Base-by-base conservation (phyloP, 2,113 vertebrate species). In the Tyrannus savana region DNA sequence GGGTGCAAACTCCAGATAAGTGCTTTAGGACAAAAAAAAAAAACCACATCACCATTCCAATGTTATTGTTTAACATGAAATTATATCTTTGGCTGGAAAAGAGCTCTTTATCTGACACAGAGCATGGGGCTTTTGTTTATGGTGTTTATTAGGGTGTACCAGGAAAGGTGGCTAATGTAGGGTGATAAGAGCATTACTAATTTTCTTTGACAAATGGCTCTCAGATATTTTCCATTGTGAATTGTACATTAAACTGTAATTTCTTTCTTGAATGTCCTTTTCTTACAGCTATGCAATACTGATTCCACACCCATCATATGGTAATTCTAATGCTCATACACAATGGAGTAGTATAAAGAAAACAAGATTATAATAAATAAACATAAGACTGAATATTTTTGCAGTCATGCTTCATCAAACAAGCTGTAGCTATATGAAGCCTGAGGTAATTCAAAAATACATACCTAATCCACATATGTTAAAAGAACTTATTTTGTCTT, bases 311-410 rank as follows among this genome's bases (percentile, higher is more conserved):
- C 74, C 62, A 62, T 87, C 66, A 56, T 46, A 31, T 3, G 5
- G 82, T 69, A 90, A 81, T 94, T 92, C 86, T 78, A 93, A 74
- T 75, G 64, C 63, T 91, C 27, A 74, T 7, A 14, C 24, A 84
- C 73, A 84, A 78, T 60, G 60, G 87, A 92, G 39, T 27, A 59
- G 30, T n/a, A 91, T 52, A 93, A 86, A 88, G 87, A 94, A 96
- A 96, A 91, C 77, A 95, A 87, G 68, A 82, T 89, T 86, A 84
- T 71, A 91, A 87, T 93, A 94, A 94, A 95, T 91, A 93, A 95
- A 91, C 78, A 87, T 78, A 87, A 93, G 69, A 44, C 35, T 93
- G 82, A 91, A 87, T 82, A 89, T 84, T 93, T 95, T 63, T 93
- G 24, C 56, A 52, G 66, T 59, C 1, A 4, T 68, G 58, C 22